A percentile compares a stretch with the other conserved stretches of the same genome.
These are phyloP conservation scores for Candoia aspera DNA, from an alignment of 2,113 vertebrate genomes.

Conservation along the genomic window DNA sequence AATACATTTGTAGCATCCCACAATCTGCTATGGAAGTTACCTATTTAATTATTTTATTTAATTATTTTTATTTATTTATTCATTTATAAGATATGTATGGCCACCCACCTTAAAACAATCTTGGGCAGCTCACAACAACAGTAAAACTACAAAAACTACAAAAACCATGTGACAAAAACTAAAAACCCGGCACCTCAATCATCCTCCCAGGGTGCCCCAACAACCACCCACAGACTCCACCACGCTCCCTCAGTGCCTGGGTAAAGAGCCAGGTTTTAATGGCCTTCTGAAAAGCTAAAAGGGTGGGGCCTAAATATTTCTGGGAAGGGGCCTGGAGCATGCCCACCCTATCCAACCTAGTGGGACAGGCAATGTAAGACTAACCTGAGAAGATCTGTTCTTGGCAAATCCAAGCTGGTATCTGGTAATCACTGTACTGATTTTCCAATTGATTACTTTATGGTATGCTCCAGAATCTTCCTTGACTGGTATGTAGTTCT, in stretches of 20 bases:
- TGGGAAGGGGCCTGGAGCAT: not conserved
- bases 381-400: not conserved
- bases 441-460: too few species aligned
- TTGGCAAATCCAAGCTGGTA: not conserved
- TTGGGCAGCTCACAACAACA: not conserved
- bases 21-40: too few species aligned
- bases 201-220: not conserved
- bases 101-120: not conserved
- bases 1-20: too few species aligned
- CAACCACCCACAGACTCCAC: not conserved
- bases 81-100: not conserved
- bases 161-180: not conserved
- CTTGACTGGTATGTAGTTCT: not conserved
- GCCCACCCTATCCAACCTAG: not conserved
- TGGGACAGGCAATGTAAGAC: not conserved
- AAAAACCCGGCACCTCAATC: not conserved
- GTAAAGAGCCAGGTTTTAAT: accelerated
- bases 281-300: not conserved
- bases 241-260: too few species aligned
- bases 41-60: too few species aligned
- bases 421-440: not conserved
- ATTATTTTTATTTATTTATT: not conserved
- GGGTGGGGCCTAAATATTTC: not conserved
- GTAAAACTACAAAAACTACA: not conserved
- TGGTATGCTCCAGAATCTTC: not conserved